Evolutionary conservation across 2,797 vertebrate species (phyloP).

Genomic region (Lutra lutra): DNA sequence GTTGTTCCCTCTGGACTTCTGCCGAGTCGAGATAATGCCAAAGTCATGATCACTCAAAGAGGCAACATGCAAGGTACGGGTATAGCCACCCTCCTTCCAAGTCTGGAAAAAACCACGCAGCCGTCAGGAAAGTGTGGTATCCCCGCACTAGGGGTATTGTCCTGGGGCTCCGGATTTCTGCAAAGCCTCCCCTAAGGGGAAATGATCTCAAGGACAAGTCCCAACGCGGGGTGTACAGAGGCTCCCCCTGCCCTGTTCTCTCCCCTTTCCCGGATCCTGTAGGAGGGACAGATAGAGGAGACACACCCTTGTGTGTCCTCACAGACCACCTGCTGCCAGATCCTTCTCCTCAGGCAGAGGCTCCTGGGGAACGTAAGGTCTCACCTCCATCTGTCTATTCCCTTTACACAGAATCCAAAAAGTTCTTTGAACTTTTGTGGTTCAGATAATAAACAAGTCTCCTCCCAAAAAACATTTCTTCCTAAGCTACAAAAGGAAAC

Average conservation of each 20-base stretch:
- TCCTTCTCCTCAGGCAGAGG: not conserved
- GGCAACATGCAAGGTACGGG: no score
- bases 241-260: not conserved
- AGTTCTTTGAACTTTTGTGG: not conserved
- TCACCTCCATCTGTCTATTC: not conserved
- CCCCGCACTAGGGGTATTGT: not conserved
- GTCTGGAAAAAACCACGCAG: not conserved
- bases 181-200: not conserved
- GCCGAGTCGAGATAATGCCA: not conserved
- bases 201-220: not conserved
- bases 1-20: not conserved
- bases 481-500: not conserved
- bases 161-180: not conserved
- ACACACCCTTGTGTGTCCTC: no score
- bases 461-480: not conserved
- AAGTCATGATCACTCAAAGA: not conserved
- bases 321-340: not conserved
- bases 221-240: accelerated
- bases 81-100: not conserved
- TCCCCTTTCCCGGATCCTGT: not conserved
- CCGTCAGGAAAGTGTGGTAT: not conserved
- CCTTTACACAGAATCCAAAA: not conserved
- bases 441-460: not conserved
- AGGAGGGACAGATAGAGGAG: not conserved
- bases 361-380: not conserved